Evolutionary conservation across 2,113 vertebrate species (phyloP).

Genomic region (Pteropus alecto): DNA sequence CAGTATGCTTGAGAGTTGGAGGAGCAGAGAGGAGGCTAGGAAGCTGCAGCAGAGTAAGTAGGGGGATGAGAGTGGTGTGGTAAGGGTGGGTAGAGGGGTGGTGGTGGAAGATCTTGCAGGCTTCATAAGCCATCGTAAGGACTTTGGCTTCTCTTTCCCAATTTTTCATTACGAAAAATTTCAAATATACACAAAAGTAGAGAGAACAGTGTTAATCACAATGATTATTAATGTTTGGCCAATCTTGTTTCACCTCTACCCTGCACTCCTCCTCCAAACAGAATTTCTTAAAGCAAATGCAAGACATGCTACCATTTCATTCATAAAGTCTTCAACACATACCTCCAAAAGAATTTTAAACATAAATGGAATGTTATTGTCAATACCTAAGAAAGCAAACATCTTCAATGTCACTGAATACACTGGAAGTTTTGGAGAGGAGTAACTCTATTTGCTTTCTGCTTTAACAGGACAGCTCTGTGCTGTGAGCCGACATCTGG

Average conservation of each 20-base stretch:
- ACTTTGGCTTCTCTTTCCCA: not conserved
- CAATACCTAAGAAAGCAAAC: not conserved
- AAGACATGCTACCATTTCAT: not conserved
- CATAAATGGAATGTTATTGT: not conserved
- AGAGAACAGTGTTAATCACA: not conserved
- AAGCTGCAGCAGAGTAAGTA: too few species aligned
- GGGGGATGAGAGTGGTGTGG: not conserved
- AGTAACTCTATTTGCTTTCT: not conserved
- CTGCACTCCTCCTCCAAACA: not conserved
- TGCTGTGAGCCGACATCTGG: rapidly evolving
- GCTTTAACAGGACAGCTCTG: not conserved
- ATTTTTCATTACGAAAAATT: not conserved
- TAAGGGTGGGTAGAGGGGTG: rapidly evolving
- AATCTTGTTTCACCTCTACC: not conserved
- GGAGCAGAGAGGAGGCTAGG: not conserved
- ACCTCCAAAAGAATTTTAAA: not conserved
- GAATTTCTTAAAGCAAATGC: not conserved
- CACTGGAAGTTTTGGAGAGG: not conserved
- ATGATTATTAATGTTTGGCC: not conserved
- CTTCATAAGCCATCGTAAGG: not conserved
- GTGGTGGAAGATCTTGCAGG: not conserved
- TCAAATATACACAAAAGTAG: not conserved
- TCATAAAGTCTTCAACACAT: not conserved
- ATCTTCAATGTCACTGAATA: not conserved
- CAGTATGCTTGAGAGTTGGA: not conserved